Base-by-base conservation (phyloP, 2,888 invertebrate genomes). In the Cephus pulcher region DNA sequence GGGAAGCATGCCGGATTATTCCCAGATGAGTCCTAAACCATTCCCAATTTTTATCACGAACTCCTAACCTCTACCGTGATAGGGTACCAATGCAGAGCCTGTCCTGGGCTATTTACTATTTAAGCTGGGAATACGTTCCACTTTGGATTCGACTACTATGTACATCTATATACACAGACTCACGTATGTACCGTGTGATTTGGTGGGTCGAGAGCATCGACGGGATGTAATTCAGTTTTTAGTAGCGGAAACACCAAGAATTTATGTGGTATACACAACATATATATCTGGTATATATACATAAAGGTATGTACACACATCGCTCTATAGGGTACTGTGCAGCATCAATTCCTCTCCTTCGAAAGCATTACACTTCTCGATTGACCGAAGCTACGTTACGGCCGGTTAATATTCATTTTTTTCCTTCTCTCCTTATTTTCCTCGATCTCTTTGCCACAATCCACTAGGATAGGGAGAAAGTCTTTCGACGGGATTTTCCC, bases 1-100 rank as follows among this genome's bases (percentile, higher is more conserved):
- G 71, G 11, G 71, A 15, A 30, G 71, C 32, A 23, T 32, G 71
- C 23, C 9, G 71, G 30, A 71, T 71, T 71, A 71, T 71, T 71
- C 71, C 71, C 71, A 34, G 71, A 34, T 34, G 71, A 34, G 71
- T 71, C 71, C 71, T 71, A 71, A 71, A 71, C 32, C 71, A 34
- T 33, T 11, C 71, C 71, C 34, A 56, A 56, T 56, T 56, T 56
- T 56, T 56, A 56, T 56, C 56, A 56, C 56, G 56, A 56, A 56
- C 56, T 56, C 56, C 56, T 56, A 56, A 56, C 56, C 56, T 56
- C 23, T 56, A 56, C 56, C 23, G 56, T 23, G 56, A 56, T 56
- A 56, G 23, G 56, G 56, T 56, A 56, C 56, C 23, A 9, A 23
- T 56, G 15, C 56, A 56, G 15, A 56, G 56, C 23, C 56, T 23